Conservation (phyloP, 2,113 vertebrate species). For the Brachyistius frenatus region DNA sequence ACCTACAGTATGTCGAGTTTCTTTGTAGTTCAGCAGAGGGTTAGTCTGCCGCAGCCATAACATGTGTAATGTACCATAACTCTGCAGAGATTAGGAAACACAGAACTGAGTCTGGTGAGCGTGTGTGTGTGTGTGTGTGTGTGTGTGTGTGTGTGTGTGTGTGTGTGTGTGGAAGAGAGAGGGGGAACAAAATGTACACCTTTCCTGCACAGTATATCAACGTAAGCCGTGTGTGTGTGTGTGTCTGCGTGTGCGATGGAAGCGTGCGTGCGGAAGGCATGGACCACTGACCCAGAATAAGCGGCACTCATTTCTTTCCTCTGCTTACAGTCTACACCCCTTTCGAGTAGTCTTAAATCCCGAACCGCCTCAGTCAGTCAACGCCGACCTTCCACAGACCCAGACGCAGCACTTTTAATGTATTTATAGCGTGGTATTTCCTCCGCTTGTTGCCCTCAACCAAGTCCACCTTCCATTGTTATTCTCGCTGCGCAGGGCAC, state of each 20-base stretch:
- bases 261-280: neutral
- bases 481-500: constrained; percentile 47
- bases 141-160: neutral
- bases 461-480: constrained; percentile 74
- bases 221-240: constrained; percentile 20
- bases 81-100: constrained; percentile 50
- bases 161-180: neutral
- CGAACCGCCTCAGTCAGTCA: constrained; percentile 51
- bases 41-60: constrained; percentile 63
- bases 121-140: neutral
- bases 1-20: constrained; percentile 35
- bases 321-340: constrained; percentile 38
- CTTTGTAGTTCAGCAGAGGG: constrained; percentile 62
- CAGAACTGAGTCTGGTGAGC: no score
- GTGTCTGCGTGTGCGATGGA: neutral
- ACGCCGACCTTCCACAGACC: constrained; percentile 51
- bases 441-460: constrained; percentile 60
- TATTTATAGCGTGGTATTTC: constrained; percentile 75
- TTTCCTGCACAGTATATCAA: neutral
- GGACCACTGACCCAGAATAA: constrained; percentile 57
- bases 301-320: constrained; percentile 32
- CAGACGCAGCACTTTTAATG: constrained; percentile 22
- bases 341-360: constrained; percentile 31
- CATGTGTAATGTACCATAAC: constrained; percentile 62
- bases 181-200: neutral